These are phyloP conservation scores for Nothoprocta pentlandii DNA, from an alignment of 2,113 vertebrate species.

Conservation along the genomic window DNA sequence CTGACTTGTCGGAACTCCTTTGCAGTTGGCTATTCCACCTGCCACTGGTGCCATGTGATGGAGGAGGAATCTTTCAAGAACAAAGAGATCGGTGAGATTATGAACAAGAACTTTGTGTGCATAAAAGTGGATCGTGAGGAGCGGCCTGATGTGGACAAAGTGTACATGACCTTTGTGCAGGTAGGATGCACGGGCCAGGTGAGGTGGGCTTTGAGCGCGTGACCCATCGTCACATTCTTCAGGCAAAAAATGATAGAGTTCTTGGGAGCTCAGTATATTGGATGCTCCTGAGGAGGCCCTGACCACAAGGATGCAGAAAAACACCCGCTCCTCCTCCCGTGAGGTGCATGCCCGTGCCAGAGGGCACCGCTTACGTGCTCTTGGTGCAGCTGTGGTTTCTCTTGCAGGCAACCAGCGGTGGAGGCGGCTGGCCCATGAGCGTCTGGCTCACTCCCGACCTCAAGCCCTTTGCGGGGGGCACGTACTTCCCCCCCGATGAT, in stretches of 20 bases:
- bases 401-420: conserved; percentile 89
- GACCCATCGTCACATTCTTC: neutral
- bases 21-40: conserved; percentile 95
- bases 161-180: conserved; percentile 97
- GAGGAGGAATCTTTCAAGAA: conserved; percentile 94
- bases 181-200: conserved; percentile 16
- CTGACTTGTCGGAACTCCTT: neutral
- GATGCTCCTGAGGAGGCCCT: no score
- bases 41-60: conserved; percentile 98
- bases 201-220: neutral
- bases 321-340: fast-evolving
- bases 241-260: neutral
- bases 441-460: conserved; percentile 96
- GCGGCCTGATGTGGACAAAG: conserved; percentile 94
- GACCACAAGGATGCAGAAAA: neutral
- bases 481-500: conserved; percentile 93
- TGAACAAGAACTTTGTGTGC: conserved; percentile 91
- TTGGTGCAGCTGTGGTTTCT: fast-evolving
- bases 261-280: neutral
- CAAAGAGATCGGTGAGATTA: conserved; percentile 86
- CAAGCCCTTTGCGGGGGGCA: conserved; percentile 90
- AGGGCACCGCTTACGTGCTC: fast-evolving
- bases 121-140: conserved; percentile 96
- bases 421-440: conserved; percentile 97
- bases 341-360: neutral